Evolutionary conservation across 2,888 invertebrate species (phyloP), one percentile per base, ranked within the genome.

Genomic region (Sarcophaga carnaria): DNA sequence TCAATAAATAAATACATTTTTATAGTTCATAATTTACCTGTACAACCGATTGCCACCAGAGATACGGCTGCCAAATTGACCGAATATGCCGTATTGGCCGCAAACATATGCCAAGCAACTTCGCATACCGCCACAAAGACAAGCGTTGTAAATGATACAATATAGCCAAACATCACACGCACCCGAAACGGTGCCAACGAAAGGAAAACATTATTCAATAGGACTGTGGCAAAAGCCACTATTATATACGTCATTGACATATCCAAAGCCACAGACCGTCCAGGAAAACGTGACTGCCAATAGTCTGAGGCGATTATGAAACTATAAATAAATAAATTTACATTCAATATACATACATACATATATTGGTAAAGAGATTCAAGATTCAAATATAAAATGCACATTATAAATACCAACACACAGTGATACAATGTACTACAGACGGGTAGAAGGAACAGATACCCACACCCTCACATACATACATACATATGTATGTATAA

Each of bases 291-390:
- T 25, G 95, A 94, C 94, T 97, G 97, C 94, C 97, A 98, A 94
- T 97, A 98, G 94, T 98, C 98, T 90, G 97, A 97, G 11, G 98
- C 98, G 94, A 98, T 97, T 92, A 98, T 97, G 93, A 98, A 98
- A 92, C 98, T 97, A 89, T 25, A 89, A 88, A 69, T 45, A 85
- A 85, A 64, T 27, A 85, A 85, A 64, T 49, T 11, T 25, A 27
- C 17, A 59, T 59, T 59, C 25, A 54, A 70, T 70, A 47, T 70
- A 49, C 47, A 11, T 14, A 17, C 14, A 14, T 54, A 54, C 17
- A 54, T 14, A 54, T 54, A 14, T 3, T 1, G 10, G 0, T 54
- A 54, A 14, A 17, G 1, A 54, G 3, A 54, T 54, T 12, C 17
- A 54, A 54, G 54, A 37, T 37, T 37, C 10, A 37, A 37, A 37